These are phyloP conservation scores for Heterotilapia buettikoferi DNA, from an alignment of 2,113 vertebrate species.

Conservation along the genomic window DNA sequence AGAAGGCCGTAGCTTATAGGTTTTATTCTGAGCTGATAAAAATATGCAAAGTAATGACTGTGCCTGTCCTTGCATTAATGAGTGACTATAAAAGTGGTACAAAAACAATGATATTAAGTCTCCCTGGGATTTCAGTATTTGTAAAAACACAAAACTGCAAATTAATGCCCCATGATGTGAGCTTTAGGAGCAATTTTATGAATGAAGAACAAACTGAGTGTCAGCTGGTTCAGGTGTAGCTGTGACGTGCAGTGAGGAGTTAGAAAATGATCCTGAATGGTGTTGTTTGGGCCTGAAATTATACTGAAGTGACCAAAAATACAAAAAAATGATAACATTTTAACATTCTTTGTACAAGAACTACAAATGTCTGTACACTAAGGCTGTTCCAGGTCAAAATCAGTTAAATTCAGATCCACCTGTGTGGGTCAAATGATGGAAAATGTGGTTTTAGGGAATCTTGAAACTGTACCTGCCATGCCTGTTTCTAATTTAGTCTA, in stretches of 20 bases:
- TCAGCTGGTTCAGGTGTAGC: background rate
- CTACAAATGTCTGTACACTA: background rate
- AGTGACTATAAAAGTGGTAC: background rate
- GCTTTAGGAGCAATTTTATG: background rate
- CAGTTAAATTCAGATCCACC: background rate
- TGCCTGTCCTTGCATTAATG: background rate
- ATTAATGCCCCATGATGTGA: background rate
- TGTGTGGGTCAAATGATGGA: background rate
- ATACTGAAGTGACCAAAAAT: background rate
- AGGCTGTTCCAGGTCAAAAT: background rate
- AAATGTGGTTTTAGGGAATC: background rate
- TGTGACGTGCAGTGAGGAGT: background rate
- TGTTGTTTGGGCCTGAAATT: background rate
- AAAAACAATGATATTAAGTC: background rate
- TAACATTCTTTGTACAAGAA: background rate
- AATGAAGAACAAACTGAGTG: background rate
- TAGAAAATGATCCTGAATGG: background rate
- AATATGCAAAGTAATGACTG: background rate
- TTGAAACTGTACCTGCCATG: background rate
- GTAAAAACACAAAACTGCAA: background rate
- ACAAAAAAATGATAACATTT: background rate
- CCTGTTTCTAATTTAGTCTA: accelerated
- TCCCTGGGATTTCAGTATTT: background rate
- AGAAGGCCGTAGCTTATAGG: background rate
- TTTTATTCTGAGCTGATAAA: background rate